These are phyloP conservation scores for Oryzias curvinotus DNA, from an alignment of 2,113 vertebrate genomes.

Conservation along the genomic window DNA sequence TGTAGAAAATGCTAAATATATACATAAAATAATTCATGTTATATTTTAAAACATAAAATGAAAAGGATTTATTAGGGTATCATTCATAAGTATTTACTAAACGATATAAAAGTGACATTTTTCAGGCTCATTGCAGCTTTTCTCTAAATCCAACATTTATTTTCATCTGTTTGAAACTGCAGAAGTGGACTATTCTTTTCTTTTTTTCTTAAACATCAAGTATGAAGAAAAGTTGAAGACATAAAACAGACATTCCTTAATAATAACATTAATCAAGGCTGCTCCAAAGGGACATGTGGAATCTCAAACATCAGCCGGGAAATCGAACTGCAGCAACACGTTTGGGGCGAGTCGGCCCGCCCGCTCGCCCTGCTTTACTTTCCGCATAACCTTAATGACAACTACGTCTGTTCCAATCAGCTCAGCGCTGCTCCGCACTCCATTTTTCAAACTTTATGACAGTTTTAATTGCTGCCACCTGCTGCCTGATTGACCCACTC, in stretches of 20 bases:
- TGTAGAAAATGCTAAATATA: too few relatives aligned
- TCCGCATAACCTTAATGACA: conserved; percentile 91
- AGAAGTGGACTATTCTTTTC: neutral
- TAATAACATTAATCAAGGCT: conserved; percentile 79
- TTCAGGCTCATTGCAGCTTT: too few relatives aligned
- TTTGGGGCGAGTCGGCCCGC: conserved; percentile 54
- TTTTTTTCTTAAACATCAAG: conserved; percentile 12
- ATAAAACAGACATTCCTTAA: conserved; percentile 62
- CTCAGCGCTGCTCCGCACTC: conserved; percentile 84
- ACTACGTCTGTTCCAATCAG: conserved; percentile 97
- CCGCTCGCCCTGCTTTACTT: conserved; percentile 51
- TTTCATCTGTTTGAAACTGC: neutral
- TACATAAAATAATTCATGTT: too few relatives aligned
- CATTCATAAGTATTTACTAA: too few relatives aligned
- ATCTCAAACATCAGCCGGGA: conserved; percentile 80
- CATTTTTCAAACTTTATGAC: conserved; percentile 99
- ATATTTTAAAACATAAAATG: too few relatives aligned
- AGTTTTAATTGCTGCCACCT: conserved; percentile 98
- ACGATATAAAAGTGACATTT: too few relatives aligned
- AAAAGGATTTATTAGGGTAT: too few relatives aligned
- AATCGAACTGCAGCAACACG: conserved; percentile 83
- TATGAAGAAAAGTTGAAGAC: conserved; percentile 22
- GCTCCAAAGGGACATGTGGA: conserved; percentile 86
- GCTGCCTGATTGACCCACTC: conserved; percentile 82
- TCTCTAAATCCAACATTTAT: too few relatives aligned